phyloP scores from a whole-genome alignment of 2,113 vertebrate species.

The Candoia aspera region DNA sequence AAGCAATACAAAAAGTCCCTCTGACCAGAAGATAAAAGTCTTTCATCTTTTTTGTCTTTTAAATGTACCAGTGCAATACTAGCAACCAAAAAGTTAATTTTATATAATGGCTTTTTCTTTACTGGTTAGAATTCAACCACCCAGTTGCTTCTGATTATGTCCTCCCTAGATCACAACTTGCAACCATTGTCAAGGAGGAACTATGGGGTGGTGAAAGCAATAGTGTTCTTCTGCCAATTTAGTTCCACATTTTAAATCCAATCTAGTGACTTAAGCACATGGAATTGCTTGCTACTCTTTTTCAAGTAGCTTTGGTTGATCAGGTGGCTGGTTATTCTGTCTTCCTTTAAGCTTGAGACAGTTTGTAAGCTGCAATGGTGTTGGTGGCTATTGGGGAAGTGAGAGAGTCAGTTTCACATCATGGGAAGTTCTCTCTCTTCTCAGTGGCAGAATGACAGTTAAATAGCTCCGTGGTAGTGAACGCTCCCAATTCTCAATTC shows the following conservation, averaged over 20 bases:
- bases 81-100: neutral
- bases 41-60: neutral
- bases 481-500: neutral
- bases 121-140: neutral
- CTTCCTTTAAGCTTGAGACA: neutral
- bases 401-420: neutral
- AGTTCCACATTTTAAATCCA: neutral
- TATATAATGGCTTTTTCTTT: neutral
- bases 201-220: neutral
- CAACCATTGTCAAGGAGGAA: too few relatives aligned
- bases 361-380: neutral
- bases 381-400: neutral
- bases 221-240: neutral
- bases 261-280: neutral
- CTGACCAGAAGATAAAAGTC: neutral
- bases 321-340: neutral
- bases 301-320: neutral
- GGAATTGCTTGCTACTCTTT: neutral
- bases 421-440: too few relatives aligned
- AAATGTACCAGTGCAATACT: neutral
- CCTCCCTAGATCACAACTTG: too few relatives aligned
- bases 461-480: neutral
- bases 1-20: neutral
- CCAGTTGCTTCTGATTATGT: neutral
- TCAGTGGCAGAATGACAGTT: neutral